These are phyloP conservation scores for Drosophila murphyi DNA, from an alignment of 1,140 invertebrate species.

Conservation along the genomic window DNA sequence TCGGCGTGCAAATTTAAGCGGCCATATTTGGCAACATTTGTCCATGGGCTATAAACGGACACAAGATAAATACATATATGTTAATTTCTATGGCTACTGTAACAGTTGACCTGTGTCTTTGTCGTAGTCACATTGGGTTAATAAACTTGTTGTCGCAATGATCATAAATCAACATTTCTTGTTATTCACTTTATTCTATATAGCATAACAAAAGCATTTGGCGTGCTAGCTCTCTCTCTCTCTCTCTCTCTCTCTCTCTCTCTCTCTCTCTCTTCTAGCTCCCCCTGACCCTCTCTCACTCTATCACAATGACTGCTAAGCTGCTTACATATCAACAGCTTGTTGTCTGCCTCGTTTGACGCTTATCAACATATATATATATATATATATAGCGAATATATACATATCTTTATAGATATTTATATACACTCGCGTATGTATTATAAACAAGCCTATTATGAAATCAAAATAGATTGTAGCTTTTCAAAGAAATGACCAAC, in stretches of 20 bases:
- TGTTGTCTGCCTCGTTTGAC: not conserved
- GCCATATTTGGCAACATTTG: slow-evolving; percentile 6
- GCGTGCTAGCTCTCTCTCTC: slow-evolving; percentile 20
- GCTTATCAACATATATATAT: not conserved
- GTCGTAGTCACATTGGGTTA: slow-evolving; percentile 52
- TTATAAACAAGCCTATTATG: slow-evolving; percentile 1
- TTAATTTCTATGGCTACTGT: slow-evolving; percentile 54
- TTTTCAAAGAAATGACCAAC: not conserved
- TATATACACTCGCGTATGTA: not conserved
- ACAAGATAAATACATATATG: slow-evolving; percentile 22
- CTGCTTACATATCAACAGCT: slow-evolving; percentile 48
- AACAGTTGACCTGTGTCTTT: slow-evolving; percentile 22
- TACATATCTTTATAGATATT: not conserved
- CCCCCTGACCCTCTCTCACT: not conserved
- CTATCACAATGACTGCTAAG: slow-evolving; percentile 41
- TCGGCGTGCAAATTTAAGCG: slow-evolving; percentile 19
- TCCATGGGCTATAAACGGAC: slow-evolving; percentile 35
- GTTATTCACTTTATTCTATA: slow-evolving; percentile 38
- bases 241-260: not conserved
- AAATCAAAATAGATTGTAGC: too few species aligned
- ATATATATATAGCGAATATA: not conserved
- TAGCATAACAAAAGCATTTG: slow-evolving; percentile 43
- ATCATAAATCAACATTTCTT: slow-evolving; percentile 69
- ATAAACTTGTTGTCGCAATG: slow-evolving; percentile 67
- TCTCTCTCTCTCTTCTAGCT: not conserved